phyloP scores from a whole-genome alignment of 2,113 vertebrate genomes.

The Grammomys surdaster region DNA sequence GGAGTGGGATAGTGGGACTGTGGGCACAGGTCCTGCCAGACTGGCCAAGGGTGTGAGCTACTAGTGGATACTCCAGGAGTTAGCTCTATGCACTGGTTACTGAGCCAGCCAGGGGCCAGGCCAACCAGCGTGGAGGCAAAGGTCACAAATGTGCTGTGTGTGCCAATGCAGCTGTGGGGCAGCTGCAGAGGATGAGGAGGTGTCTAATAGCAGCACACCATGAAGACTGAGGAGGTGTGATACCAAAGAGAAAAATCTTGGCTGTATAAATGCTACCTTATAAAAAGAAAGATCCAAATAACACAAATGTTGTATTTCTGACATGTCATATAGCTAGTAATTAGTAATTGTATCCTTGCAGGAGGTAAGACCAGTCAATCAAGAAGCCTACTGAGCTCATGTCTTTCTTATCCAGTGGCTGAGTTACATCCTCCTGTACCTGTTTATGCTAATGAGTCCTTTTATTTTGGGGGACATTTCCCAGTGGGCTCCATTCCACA shows the following conservation, averaged over 20 bases:
- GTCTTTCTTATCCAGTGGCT: not conserved
- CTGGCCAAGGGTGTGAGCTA: not conserved
- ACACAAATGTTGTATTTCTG: not conserved
- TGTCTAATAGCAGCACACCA: not conserved
- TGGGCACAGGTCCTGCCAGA: not conserved
- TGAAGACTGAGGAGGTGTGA: not conserved
- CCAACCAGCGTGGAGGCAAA: not conserved
- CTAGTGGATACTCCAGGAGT: not conserved
- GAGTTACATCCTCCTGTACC: not conserved
- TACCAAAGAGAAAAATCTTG: not conserved
- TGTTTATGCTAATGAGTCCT: not conserved
- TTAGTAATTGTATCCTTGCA: not conserved
- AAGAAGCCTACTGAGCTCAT: not conserved
- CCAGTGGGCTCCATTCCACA: not conserved
- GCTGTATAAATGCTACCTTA: not conserved
- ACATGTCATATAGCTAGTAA: not conserved
- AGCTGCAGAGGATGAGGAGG: not conserved
- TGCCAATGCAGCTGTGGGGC: not conserved
- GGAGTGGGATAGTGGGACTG: not conserved
- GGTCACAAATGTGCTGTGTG: not conserved
- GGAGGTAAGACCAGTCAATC: not conserved
- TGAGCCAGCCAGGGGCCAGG: not conserved
- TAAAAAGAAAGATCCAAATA: not conserved
- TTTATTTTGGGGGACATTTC: not conserved
- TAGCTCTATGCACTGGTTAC: not conserved